Base-by-base conservation (phyloP, 2,113 vertebrate genomes). In the Meriones unguiculatus region DNA sequence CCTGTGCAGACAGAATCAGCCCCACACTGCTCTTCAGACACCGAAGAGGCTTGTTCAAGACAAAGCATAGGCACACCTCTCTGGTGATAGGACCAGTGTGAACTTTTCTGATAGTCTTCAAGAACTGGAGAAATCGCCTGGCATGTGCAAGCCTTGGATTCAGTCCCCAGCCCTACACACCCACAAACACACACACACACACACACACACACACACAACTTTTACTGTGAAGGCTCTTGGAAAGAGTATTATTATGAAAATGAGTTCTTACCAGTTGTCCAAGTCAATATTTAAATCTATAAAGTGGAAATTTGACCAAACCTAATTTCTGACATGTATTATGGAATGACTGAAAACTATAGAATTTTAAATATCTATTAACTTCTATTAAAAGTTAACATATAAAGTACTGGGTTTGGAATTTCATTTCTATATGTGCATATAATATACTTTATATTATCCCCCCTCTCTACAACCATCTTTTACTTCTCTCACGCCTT, bases 31-130 rank as follows among this genome's bases (percentile, higher is more conserved):
- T 18, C 2, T 11, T 67, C 24, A 7, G 20, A 38, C 9, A 4
- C 4, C 1, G 46, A 25, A 4, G 62, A 4, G 1, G 25, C 35
- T 41, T 90, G 20, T 24, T 52, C 35, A 25, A 46, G 41, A 32
- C 3, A 13, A 77, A 25, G 12, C 2, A 9, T 0, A 28, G 72
- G 2, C 7, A 2, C 18, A 32, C 3, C 4, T 6, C 32, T 2
- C 7, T 11, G 30, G 25, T 22, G 18, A 41, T 59, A 15, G 25
- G 46, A 32, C 35, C 12, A 14, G 38, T 5, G 41, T 9, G 22
- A 62, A 13, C 20, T 72, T 35, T 41, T 54, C 18, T 57, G 4
- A n/a, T 0, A 0, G 30, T 72, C 54, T n/a, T 46, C 17, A 85
- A 67, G 32, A 25, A 8, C 38, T 59, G 57, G 6, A n/a, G 12